Evolutionary conservation across 2,797 vertebrate genomes (phyloP).

Genomic region (Ciconia nigra): DNA sequence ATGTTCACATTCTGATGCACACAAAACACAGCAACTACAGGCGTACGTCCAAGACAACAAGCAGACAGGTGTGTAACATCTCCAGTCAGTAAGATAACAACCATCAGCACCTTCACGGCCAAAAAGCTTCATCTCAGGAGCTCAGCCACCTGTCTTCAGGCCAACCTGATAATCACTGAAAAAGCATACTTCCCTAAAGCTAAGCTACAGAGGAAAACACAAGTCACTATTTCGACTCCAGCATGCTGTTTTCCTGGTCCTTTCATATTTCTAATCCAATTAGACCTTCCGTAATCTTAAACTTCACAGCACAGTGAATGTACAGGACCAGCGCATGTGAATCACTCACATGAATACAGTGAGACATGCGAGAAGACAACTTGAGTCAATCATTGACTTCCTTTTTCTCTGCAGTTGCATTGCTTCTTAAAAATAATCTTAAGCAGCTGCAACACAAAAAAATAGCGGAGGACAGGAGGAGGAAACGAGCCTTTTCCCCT

Average conservation of each 20-base stretch:
- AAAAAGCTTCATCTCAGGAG: not conserved
- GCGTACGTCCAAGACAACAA: not conserved
- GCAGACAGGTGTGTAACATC: not conserved
- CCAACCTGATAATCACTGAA: not conserved
- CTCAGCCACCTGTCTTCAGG: not conserved
- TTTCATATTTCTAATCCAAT: not conserved
- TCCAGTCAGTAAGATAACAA: not conserved
- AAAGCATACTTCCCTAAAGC: not conserved
- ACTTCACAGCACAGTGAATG: not conserved
- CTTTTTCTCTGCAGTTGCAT: not conserved
- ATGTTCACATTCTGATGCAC: accelerated
- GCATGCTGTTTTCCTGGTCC: not conserved
- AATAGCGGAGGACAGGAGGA: not conserved
- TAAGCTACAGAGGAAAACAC: not conserved
- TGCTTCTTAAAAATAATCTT: not conserved
- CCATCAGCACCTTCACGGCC: not conserved
- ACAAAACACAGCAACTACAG: not conserved
- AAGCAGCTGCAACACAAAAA: not conserved
- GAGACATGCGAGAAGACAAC: not conserved
- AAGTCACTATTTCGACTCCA: not conserved
- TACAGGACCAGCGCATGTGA: accelerated
- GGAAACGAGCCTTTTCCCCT: not conserved
- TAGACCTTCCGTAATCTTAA: not conserved
- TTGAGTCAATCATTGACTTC: not conserved
- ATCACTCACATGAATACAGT: not conserved